A percentile compares a stretch with the other conserved stretches of the same genome.
Conservation (phyloP, 2,888 invertebrate species). For the Altica lythri region DNA sequence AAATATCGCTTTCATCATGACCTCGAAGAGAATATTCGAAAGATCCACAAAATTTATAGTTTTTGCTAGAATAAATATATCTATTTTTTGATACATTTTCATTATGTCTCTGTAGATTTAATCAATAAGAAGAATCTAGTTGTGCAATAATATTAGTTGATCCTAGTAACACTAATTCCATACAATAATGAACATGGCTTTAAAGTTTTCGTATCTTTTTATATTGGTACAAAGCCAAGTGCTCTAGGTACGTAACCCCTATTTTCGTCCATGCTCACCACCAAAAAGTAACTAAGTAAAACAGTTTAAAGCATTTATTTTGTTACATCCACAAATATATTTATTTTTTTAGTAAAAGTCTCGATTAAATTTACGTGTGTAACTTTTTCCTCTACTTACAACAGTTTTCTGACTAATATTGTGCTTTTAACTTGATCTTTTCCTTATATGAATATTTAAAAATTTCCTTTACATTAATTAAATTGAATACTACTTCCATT, state of each 20-base stretch:
- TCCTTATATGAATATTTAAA: neutral
- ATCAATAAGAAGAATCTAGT: conserved; percentile 21
- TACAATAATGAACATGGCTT: conserved; percentile 1
- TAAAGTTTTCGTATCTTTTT: conserved; percentile 7
- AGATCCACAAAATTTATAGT: too few species aligned
- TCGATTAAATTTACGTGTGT: conserved; percentile 18
- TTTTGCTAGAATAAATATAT: too few species aligned
- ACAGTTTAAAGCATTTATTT: conserved; percentile 20
- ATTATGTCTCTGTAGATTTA: conserved; percentile 21
- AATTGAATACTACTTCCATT: too few species aligned
- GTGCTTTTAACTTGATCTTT: conserved; percentile 10
- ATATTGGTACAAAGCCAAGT: conserved; percentile 1
- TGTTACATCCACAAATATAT: conserved; percentile 22
- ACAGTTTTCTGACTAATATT: conserved; percentile 1
- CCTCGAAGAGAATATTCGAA: too few species aligned
- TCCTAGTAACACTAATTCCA: conserved; percentile 15
- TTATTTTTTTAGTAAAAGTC: conserved; percentile 12
- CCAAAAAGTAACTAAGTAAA: conserved; percentile 32
- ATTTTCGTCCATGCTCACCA: conserved; percentile 30
- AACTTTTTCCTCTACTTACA: conserved; percentile 11
- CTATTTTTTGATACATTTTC: conserved; percentile 29
- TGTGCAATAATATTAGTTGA: conserved; percentile 13
- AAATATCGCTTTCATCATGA: conserved; percentile 43
- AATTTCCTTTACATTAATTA: neutral
- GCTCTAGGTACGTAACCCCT: conserved; percentile 1